Evolutionary conservation across 2,888 invertebrate genomes (phyloP).

Genomic region (Patella pellucida): DNA sequence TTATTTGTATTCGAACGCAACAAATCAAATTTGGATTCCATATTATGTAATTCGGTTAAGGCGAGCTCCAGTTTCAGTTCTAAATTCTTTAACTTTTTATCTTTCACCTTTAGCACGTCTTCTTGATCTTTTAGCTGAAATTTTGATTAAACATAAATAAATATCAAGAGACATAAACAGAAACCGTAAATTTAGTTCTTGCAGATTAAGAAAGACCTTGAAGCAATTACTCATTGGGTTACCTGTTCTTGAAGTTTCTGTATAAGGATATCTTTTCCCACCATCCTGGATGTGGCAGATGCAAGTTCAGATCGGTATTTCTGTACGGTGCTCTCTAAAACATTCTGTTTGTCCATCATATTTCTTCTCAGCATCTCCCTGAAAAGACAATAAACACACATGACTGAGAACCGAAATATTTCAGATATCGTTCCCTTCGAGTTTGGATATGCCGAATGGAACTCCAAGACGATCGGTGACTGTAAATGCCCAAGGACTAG

Average conservation of each 20-base stretch:
- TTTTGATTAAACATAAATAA: not conserved
- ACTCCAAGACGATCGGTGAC: too few relatives aligned
- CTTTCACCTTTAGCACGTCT: constrained; percentile 35
- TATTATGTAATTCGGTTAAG: constrained; percentile 34
- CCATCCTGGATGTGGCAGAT: constrained; percentile 46
- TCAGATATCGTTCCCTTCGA: too few relatives aligned
- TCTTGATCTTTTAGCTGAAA: constrained; percentile 37
- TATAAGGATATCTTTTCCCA: constrained; percentile 52
- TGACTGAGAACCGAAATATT: too few relatives aligned
- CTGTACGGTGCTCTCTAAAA: constrained; percentile 50
- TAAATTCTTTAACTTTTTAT: constrained; percentile 42
- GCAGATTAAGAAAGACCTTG: not conserved
- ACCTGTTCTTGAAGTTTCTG: constrained; percentile 45
- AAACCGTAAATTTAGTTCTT: not conserved
- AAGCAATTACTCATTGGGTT: not conserved
- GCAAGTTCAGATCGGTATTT: constrained; percentile 55
- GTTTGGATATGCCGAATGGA: too few relatives aligned
- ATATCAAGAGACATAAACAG: not conserved
- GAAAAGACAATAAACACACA: not conserved
- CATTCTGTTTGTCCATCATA: constrained; percentile 49
- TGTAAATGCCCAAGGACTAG: too few relatives aligned
- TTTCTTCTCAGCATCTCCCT: constrained; percentile 50
- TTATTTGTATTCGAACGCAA: constrained; percentile 3
- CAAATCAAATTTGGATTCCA: constrained; percentile 37
- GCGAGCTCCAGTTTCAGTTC: constrained; percentile 43